phyloP scores from a whole-genome alignment of 2,797 vertebrate genomes.

The Gastrophryne carolinensis region DNA sequence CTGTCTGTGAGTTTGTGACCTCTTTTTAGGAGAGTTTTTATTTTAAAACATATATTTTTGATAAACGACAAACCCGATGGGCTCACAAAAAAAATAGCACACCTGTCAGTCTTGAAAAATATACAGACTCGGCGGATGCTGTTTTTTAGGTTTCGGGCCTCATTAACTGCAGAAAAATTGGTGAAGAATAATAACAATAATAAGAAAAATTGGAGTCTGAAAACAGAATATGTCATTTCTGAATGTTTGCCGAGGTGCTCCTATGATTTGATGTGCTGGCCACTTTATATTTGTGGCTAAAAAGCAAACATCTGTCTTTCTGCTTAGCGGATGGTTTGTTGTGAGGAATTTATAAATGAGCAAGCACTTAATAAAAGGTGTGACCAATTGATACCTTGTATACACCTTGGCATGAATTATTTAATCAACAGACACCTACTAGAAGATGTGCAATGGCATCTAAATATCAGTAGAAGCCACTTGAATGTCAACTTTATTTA shows the following conservation, averaged over 20 bases:
- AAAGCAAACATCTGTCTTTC: not conserved
- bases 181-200: not conserved
- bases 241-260: not conserved
- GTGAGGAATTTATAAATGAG: not conserved
- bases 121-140: too few species aligned
- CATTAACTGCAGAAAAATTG: too few species aligned
- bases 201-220: not conserved
- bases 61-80: too few species aligned
- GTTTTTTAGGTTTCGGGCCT: too few species aligned
- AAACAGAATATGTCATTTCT: not conserved
- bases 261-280: constrained; percentile 3
- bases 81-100: too few species aligned
- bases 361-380: constrained; percentile 1
- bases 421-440: not conserved
- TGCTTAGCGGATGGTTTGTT: constrained; percentile 14
- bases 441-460: not conserved
- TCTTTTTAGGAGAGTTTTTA: too few species aligned
- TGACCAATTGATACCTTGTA: not conserved
- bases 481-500: too few species aligned
- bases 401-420: not conserved
- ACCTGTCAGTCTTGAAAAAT: too few species aligned
- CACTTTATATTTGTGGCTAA: constrained; percentile 12
- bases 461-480: too few species aligned
- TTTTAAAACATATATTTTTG: too few species aligned
- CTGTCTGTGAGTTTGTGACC: too few species aligned